These are phyloP conservation scores for Plecotus auritus DNA, from an alignment of 2,113 vertebrate species.

Conservation along the genomic window DNA sequence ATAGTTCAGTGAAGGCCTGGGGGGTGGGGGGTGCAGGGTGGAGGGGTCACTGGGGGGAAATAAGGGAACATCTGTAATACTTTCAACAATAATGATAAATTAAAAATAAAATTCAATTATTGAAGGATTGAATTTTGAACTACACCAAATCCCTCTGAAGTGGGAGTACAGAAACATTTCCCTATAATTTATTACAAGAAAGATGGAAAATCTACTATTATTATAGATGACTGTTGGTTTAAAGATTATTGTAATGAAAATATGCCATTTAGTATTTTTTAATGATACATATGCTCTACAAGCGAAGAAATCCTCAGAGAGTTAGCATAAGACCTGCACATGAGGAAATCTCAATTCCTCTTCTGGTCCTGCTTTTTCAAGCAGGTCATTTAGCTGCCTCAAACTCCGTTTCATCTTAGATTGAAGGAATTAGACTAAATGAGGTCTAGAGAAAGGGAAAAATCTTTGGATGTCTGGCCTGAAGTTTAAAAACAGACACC, in stretches of 20 bases:
- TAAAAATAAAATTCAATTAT: conserved; percentile 40
- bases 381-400: neutral
- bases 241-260: conserved; percentile 22
- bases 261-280: neutral
- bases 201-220: neutral
- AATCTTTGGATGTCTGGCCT: neutral
- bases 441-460: neutral
- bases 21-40: too few species aligned
- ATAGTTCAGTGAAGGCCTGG: too few species aligned
- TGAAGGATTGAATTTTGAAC: conserved; percentile 40
- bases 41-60: too few species aligned
- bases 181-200: neutral
- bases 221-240: neutral
- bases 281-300: neutral
- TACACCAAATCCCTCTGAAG: neutral
- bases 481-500: conserved; percentile 16
- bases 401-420: neutral
- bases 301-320: neutral
- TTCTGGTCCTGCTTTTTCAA: neutral
- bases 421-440: conserved; percentile 3
- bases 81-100: too few species aligned
- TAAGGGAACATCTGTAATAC: too few species aligned
- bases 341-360: neutral
- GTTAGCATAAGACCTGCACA: neutral
- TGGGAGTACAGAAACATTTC: neutral